Base-by-base conservation (phyloP, 2,888 invertebrate genomes). In the Cephus pulcher region DNA sequence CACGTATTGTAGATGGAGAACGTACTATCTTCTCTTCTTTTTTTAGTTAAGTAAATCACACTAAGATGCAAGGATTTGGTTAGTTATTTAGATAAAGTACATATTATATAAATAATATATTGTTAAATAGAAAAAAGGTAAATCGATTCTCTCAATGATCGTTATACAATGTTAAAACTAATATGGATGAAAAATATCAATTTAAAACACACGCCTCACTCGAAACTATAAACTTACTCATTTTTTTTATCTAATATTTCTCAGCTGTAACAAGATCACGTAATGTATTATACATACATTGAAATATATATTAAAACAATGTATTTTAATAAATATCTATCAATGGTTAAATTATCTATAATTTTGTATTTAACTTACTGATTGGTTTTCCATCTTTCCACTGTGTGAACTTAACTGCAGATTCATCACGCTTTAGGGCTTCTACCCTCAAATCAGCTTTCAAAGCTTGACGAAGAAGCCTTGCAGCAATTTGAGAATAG, bases 401-500 rank as follows among this genome's bases (percentile, higher is more conserved):
- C 84, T 95, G 95, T 2, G 97, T 97, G 85, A 97, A 95, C 90
- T 95, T 96, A 79, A 98, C 95, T 86, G 95, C 93, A 76, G 95
- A 94, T 77, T 94, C 95, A 87, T 96, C 95, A 81, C 98, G 94
- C 90, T 96, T 97, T 34, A 93, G 85, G 56, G 97, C 97, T 35
- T 97, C 97, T 34, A 92, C 93, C 84, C 94, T 94, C 0, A 95
- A 86, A 73, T 97, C 96, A 1, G 95, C 91, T 91, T 98, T 98
- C 85, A 98, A 91, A 23, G 97, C 94, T 89, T 95, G 94, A 80
- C 98, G 94, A 79, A 98, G 92, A 77, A 97, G 93, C 88, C 94
- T 95, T 34, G 98, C 98, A 88, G 98, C 98, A 89, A 99, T 97
- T 92, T 96, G 97, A 80, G 98, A 99, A 92, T 97, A 99, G 93